These are phyloP conservation scores for Dasypolia templi DNA, from an alignment of 2,888 invertebrate species.

Conservation along the genomic window DNA sequence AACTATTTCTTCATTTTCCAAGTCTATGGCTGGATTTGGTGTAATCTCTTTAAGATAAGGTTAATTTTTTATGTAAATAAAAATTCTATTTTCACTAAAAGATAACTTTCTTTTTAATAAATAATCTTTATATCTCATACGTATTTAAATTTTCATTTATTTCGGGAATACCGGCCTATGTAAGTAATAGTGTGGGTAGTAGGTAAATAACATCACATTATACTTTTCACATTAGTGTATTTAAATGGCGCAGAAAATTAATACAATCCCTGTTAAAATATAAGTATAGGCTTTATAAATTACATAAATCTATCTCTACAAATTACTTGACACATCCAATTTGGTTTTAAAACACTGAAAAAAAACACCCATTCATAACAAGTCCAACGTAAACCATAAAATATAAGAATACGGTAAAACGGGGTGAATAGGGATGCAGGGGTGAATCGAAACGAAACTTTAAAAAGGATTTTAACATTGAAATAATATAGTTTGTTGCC, in stretches of 20 bases:
- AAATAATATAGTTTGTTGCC: no score
- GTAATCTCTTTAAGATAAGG: no score
- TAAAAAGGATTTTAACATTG: no score
- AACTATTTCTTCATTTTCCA: no score
- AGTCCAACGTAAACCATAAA: conserved; percentile 72
- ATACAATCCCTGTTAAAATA: conserved; percentile 67
- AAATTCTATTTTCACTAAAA: not conserved
- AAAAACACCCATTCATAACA: conserved; percentile 65
- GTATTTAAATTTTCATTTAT: no score
- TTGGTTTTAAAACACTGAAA: conserved; percentile 70
- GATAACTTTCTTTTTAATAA: not conserved
- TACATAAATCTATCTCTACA: conserved; percentile 48
- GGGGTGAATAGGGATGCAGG: no score
- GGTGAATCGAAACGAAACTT: no score
- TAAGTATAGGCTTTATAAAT: conserved; percentile 56
- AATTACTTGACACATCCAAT: conserved; percentile 72
- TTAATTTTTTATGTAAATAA: not conserved
- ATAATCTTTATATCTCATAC: no score
- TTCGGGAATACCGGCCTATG: not conserved
- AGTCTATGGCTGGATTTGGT: no score
- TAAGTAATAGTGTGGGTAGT: not conserved
- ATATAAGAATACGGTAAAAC: conserved; percentile 61
- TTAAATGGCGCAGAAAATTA: conserved; percentile 61
- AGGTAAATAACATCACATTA: conserved; percentile 41
- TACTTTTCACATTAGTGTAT: conserved; percentile 49